A percentile compares a stretch with the other conserved stretches of the same genome.
phyloP scores from a whole-genome alignment of 2,888 invertebrate species.

The Thalpophila matura region DNA sequence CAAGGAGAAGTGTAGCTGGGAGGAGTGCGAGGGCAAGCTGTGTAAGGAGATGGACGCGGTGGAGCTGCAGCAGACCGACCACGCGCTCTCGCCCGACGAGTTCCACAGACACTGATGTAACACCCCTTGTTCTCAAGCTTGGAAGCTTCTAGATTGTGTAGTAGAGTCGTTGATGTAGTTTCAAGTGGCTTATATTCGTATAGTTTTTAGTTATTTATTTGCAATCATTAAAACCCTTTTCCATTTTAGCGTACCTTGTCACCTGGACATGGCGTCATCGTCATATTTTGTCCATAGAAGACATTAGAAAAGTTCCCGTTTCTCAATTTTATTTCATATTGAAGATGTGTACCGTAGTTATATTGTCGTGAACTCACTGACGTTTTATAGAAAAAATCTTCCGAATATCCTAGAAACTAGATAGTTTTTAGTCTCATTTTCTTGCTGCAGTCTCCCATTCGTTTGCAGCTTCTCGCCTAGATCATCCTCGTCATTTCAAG shows the following conservation, averaged over 20 bases:
- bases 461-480: background rate
- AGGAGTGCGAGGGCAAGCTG: conserved; percentile 86
- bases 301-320: background rate
- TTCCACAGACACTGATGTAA: conserved; percentile 58
- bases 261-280: background rate
- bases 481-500: background rate
- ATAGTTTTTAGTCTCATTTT: background rate
- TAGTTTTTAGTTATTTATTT: conserved; percentile 14
- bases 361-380: background rate
- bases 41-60: conserved; percentile 85
- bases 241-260: background rate
- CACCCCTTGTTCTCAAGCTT: background rate
- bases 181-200: background rate
- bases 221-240: background rate
- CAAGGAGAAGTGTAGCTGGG: conserved; percentile 86
- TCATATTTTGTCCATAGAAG: background rate
- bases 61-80: conserved; percentile 80
- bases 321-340: no score
- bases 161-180: background rate
- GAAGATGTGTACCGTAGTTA: no score
- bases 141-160: conserved; percentile 1
- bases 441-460: background rate
- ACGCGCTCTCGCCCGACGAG: conserved; percentile 69
- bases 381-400: background rate
- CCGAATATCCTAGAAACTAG: background rate